These are phyloP conservation scores for Chymomyza costata DNA, from an alignment of 1,140 invertebrate species.

Conservation along the genomic window DNA sequence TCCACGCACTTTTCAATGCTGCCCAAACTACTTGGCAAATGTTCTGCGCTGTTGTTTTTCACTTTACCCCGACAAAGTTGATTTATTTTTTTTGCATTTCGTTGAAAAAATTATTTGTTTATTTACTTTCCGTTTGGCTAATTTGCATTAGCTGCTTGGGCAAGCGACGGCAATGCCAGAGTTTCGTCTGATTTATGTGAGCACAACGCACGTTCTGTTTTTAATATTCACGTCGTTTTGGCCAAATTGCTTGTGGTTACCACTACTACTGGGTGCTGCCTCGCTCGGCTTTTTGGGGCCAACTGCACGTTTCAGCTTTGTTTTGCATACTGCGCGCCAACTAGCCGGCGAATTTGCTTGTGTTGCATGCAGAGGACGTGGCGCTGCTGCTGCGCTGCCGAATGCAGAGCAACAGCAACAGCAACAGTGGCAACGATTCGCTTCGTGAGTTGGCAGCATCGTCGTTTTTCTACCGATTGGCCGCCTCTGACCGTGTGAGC, in stretches of 20 bases:
- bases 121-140: slow-evolving; percentile 53
- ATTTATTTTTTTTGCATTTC: slow-evolving; percentile 46
- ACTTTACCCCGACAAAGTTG: slow-evolving; percentile 33
- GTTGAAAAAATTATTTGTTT: slow-evolving; percentile 50
- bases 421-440: slow-evolving; percentile 10
- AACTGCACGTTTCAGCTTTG: slow-evolving; percentile 69
- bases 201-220: no score
- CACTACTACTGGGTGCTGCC: slow-evolving; percentile 18
- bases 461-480: slow-evolving; percentile 37
- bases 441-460: slow-evolving; percentile 7
- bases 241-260: no score
- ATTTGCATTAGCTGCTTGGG: slow-evolving; percentile 52
- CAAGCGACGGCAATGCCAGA: slow-evolving; percentile 10
- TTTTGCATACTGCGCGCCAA: slow-evolving; percentile 66
- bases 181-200: no score
- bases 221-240: no score
- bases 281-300: slow-evolving; percentile 17
- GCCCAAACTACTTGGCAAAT: slow-evolving; percentile 63
- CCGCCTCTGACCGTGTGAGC: slow-evolving; percentile 7
- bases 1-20: slow-evolving; percentile 53
- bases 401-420: slow-evolving; percentile 40
- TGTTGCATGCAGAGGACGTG: slow-evolving; percentile 49
- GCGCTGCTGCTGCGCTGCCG: slow-evolving; percentile 12
- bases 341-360: slow-evolving; percentile 67
- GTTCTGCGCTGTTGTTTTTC: slow-evolving; percentile 53